Evolutionary conservation across 2,797 vertebrate genomes (phyloP).

Genomic region (Pitangus sulphuratus): DNA sequence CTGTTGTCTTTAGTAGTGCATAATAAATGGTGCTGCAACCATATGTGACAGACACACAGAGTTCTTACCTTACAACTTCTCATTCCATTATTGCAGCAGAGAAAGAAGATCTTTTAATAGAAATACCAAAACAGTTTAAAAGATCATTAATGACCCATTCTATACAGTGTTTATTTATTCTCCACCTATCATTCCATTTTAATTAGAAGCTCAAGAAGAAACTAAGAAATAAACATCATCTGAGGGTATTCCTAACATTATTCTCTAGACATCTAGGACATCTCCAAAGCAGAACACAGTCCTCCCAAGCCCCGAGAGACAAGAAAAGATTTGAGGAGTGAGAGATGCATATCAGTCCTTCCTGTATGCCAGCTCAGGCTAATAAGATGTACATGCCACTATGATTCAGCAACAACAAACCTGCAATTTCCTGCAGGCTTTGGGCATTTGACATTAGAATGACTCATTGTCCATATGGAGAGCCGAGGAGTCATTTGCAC

Average conservation of each 20-base stretch:
- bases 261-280: background rate
- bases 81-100: background rate
- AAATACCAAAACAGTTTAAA: background rate
- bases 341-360: background rate
- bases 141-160: background rate
- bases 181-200: background rate
- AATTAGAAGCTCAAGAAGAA: background rate
- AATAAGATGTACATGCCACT: background rate
- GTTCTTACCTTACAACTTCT: background rate
- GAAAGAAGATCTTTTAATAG: background rate
- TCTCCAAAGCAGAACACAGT: background rate
- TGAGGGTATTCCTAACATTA: background rate
- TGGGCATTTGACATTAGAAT: conserved; percentile 13
- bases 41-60: background rate
- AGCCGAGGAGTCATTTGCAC: background rate
- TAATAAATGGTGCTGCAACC: background rate
- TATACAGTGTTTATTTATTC: background rate
- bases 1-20: background rate
- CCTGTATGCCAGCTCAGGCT: background rate
- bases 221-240: background rate
- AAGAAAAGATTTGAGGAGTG: background rate
- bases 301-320: background rate
- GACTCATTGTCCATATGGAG: conserved; percentile 9
- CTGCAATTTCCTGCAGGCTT: conserved; percentile 8
- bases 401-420: conserved; percentile 39